These are phyloP conservation scores for Melieria crassipennis DNA, from an alignment of 2,888 invertebrate species.

Conservation along the genomic window DNA sequence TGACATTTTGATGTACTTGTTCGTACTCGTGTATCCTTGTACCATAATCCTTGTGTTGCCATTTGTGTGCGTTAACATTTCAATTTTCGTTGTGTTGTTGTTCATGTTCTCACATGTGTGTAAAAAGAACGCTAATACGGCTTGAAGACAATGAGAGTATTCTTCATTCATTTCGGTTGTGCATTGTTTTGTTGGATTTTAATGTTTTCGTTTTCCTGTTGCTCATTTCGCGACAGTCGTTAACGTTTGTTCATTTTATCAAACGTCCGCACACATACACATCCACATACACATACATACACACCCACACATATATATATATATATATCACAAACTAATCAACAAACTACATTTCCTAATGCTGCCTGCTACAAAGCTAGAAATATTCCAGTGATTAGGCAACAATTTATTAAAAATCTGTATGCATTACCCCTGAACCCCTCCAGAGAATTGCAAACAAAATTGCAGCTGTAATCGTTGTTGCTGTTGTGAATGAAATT, in stretches of 20 bases:
- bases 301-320: too few relatives aligned
- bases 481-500: too few relatives aligned
- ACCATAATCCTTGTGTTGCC: conserved; percentile 36
- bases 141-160: conserved; percentile 22
- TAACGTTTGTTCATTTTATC: not conserved
- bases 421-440: too few relatives aligned
- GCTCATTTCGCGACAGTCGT: not conserved
- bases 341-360: too few relatives aligned
- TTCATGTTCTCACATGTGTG: conserved; percentile 14
- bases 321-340: too few relatives aligned
- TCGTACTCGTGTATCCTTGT: conserved; percentile 31
- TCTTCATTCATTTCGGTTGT: conserved; percentile 33
- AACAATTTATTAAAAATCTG: too few relatives aligned
- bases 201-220: too few relatives aligned
- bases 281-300: conserved; percentile 27
- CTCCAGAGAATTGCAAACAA: too few relatives aligned
- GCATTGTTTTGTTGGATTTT: not conserved
- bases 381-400: too few relatives aligned
- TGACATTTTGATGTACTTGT: conserved; percentile 27
- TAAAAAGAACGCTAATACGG: not conserved
- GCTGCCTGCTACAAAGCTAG: too few relatives aligned
- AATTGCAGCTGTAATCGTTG: too few relatives aligned
- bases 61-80: conserved; percentile 34
- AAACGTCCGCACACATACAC: conserved; percentile 17
- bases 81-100: conserved; percentile 30